phyloP scores from a whole-genome alignment of 92 coral and sea anemone genomes.

The Phenganax subtilis region DNA sequence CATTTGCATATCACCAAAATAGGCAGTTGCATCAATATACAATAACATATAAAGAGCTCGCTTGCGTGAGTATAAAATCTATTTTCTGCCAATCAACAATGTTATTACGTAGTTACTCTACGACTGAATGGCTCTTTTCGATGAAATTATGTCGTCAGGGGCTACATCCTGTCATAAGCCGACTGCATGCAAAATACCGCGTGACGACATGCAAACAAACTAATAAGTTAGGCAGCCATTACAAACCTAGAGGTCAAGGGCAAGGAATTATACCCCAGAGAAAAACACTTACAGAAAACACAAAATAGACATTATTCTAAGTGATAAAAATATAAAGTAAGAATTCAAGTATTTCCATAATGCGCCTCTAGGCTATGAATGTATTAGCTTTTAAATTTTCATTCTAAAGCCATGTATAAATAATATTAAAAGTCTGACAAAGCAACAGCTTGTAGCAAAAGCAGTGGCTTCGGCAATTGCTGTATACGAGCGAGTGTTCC shows the following conservation, averaged over 20 bases:
- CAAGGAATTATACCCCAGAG: not conserved
- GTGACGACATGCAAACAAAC: slow-evolving; percentile 13
- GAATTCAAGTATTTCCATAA: not conserved
- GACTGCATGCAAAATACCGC: not conserved
- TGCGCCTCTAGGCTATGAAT: not conserved
- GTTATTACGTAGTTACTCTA: not conserved
- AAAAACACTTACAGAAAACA: too few species aligned
- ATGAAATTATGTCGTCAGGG: not conserved
- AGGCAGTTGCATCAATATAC: not conserved
- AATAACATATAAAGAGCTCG: not conserved
- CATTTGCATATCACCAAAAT: slow-evolving; percentile 30
- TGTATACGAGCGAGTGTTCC: too few species aligned
- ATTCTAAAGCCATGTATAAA: too few species aligned
- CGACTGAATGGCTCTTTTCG: too few species aligned
- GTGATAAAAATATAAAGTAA: not conserved
- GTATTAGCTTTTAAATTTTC: too few species aligned
- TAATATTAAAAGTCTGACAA: too few species aligned
- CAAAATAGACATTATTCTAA: not conserved
- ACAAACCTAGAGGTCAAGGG: not conserved
- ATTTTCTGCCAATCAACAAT: not conserved
- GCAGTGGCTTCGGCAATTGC: too few species aligned
- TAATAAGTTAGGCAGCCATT: not conserved
- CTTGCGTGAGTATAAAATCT: not conserved
- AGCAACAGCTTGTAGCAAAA: too few species aligned
- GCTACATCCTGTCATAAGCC: not conserved